Evolutionary conservation across 2,888 invertebrate genomes (phyloP).

Genomic region (Neocrepidodera transversa): DNA sequence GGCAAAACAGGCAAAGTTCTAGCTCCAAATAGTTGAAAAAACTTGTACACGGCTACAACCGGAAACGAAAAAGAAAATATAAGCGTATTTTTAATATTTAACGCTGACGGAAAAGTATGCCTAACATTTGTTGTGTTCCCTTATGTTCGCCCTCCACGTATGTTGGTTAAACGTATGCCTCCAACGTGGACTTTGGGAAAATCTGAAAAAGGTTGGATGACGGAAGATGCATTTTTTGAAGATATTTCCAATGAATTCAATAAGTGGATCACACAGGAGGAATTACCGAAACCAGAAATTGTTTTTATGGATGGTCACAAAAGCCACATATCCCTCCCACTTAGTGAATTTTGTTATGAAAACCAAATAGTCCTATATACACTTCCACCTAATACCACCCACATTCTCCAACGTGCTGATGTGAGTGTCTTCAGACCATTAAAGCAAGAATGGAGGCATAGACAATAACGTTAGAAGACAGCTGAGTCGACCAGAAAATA

Average conservation of each 20-base stretch:
- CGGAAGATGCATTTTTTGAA: slow-evolving; percentile 12
- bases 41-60: slow-evolving; percentile 45
- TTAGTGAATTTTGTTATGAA: background rate
- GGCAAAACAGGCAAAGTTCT: slow-evolving; percentile 44
- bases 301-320: slow-evolving; percentile 9
- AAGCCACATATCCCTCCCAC: background rate
- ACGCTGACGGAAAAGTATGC: slow-evolving; percentile 29
- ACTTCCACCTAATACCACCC: no score
- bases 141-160: no score
- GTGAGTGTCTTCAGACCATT: no score
- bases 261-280: background rate
- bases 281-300: slow-evolving; percentile 10
- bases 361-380: no score
- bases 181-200: slow-evolving; percentile 37
- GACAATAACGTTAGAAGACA: no score
- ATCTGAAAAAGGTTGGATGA: slow-evolving; percentile 46
- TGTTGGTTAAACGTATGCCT: slow-evolving; percentile 34
- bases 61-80: slow-evolving; percentile 21
- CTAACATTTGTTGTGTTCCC: slow-evolving; percentile 36
- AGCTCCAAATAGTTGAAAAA: slow-evolving; percentile 30
- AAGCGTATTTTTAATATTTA: no score
- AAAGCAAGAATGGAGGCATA: no score
- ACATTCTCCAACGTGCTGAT: no score
- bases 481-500: no score
- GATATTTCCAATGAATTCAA: slow-evolving; percentile 9